Evolutionary conservation across 2,888 invertebrate species (phyloP), one percentile per base, ranked within the genome.

Genomic region (Caenorhabditis wallacei): DNA sequence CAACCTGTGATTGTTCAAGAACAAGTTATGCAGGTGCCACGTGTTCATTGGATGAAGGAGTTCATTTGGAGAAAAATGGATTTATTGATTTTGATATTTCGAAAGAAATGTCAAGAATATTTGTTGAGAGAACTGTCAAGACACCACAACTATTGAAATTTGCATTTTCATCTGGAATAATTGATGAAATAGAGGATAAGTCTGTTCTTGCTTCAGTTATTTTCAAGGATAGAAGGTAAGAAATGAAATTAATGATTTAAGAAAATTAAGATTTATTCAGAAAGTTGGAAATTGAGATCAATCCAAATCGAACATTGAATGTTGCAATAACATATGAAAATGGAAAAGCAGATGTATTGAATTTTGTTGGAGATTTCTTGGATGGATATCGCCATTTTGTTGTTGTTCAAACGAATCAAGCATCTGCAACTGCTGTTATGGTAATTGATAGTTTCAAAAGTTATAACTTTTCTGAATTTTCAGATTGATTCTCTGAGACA

Each of bases 301-400:
- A 88, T 63, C 84, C 83, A 35, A 89, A 89, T 71, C 80, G 87
- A 10, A 86, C 87, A 16, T 74, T 90, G 26, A 86, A 87, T 56
- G 84, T 88, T 10, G 87, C 80, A 40, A 71, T 87, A 8, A 54
- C 69, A n/a, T 71, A 66, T 68, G 81, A 56, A 20, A 81, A 83
- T 53, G 82, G 79, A 11, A 72, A 76, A 51, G n/a, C 74, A 0
- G 84, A 86, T 66, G 84, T 85, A 11, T 57, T 82, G 11, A 87
- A 84, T 22, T 87, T 90, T 76, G 72, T 76, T 35, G 88, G 88
- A 11, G 87, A 88, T 56, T 90, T 89, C 61, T 68, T 87, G 10
- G 89, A 90, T 74, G 90, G 88, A 8, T 87, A 82, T 61, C 81
- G 89, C 2, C 90, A 90, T 78, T 89, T 89, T 66, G 80, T 90